phyloP scores from a whole-genome alignment of 2,888 invertebrate genomes.

The Neria commutata region DNA sequence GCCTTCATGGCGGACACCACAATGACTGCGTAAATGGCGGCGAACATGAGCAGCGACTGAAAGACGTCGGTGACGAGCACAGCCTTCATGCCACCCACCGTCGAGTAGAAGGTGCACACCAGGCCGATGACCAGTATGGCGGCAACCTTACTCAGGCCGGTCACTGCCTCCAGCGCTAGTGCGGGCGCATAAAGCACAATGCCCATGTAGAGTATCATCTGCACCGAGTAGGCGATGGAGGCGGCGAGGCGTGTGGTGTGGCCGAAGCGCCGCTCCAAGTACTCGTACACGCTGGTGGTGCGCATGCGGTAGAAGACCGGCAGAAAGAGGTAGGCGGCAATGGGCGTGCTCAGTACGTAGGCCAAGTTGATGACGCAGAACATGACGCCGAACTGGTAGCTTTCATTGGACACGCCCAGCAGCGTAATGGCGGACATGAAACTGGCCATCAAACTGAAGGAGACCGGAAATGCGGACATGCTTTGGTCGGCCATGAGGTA shows the following conservation, averaged over 20 bases:
- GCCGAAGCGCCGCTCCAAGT: constrained; percentile 87
- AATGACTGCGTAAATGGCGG: constrained; percentile 79
- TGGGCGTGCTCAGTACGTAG: constrained; percentile 77
- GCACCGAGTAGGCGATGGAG: constrained; percentile 83
- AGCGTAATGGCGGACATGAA: constrained; percentile 91
- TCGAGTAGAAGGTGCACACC: constrained; percentile 86
- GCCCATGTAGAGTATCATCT: constrained; percentile 91
- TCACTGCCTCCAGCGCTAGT: constrained; percentile 84
- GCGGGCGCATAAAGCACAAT: constrained; percentile 96
- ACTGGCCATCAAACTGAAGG: constrained; percentile 89
- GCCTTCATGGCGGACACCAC: constrained; percentile 72
- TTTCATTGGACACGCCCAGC: constrained; percentile 87
- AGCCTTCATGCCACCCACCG: constrained; percentile 89
- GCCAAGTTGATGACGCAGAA: constrained; percentile 80
- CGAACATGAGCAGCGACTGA: constrained; percentile 85
- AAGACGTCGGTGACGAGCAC: constrained; percentile 87
- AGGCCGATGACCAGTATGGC: constrained; percentile 74
- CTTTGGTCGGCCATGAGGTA: constrained; percentile 83
- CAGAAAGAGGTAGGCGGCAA: constrained; percentile 77
- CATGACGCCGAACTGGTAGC: constrained; percentile 81
- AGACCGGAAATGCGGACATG: constrained; percentile 81
- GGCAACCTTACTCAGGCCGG: constrained; percentile 72
- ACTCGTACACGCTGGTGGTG: constrained; percentile 88
- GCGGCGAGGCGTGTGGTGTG: constrained; percentile 75
- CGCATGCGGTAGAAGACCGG: constrained; percentile 86